Percentiles rank a stretch among this genome's conserved stretches.
Conservation (phyloP, 1,140 invertebrate species). For the Drosophila aff. region DNA sequence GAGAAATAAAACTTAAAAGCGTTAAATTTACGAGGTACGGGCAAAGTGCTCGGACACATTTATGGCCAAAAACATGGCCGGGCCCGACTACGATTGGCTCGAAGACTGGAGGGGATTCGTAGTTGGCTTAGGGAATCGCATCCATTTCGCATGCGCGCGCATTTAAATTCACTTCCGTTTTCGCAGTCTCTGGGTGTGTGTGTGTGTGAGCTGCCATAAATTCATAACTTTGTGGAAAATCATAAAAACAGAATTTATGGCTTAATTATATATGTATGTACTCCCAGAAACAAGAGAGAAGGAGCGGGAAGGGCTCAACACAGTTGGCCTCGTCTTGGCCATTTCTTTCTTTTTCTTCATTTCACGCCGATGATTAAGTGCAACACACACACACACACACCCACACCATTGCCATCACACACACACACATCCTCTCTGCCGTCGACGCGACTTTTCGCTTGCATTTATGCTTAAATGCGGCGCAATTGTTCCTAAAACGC, state of each 20-base stretch:
- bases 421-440: not conserved
- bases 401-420: slow-evolving; percentile 4
- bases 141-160: slow-evolving; percentile 81
- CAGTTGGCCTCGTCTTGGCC: slow-evolving; percentile 45
- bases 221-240: slow-evolving; percentile 83
- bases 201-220: slow-evolving; percentile 61
- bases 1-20: slow-evolving; percentile 69
- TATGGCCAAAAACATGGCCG: slow-evolving; percentile 68
- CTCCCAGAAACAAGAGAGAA: not conserved
- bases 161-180: slow-evolving; percentile 81
- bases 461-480: slow-evolving; percentile 78
- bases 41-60: slow-evolving; percentile 62
- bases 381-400: slow-evolving; percentile 40
- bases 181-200: slow-evolving; percentile 38
- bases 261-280: slow-evolving; percentile 77
- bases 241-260: slow-evolving; percentile 83
- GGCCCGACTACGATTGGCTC: slow-evolving; percentile 40
- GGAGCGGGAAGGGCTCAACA: slow-evolving; percentile 6
- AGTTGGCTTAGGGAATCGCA: slow-evolving; percentile 1
- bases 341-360: slow-evolving; percentile 72
- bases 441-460: slow-evolving; percentile 58
- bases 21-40: slow-evolving; percentile 75
- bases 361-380: slow-evolving; percentile 78
- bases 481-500: slow-evolving; percentile 78
- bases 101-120: slow-evolving; percentile 6